phyloP scores from a whole-genome alignment of 2,113 vertebrate genomes.

The Parus major region DNA sequence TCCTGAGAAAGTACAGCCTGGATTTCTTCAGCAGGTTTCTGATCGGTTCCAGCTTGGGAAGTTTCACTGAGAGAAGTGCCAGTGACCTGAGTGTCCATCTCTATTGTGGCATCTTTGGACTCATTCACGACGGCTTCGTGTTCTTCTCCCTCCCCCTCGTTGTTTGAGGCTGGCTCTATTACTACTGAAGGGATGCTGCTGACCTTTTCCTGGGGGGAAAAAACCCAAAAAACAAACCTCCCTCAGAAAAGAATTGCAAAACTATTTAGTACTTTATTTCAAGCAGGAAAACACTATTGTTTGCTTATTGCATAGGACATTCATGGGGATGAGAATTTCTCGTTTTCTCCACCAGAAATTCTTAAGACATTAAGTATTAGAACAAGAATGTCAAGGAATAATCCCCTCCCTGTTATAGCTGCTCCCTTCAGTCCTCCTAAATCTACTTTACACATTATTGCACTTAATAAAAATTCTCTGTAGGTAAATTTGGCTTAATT shows the following conservation, averaged over 20 bases:
- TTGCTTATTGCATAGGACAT: not conserved
- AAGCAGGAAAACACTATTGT: not conserved
- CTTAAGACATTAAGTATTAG: not conserved
- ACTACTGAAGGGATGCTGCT: slow-evolving; percentile 89
- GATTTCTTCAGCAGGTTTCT: slow-evolving; percentile 56
- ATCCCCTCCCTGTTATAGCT: not conserved
- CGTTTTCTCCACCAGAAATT: not conserved
- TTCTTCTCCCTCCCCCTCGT: slow-evolving; percentile 88
- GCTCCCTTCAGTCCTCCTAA: not conserved
- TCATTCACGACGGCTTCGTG: not conserved
- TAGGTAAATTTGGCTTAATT: not conserved
- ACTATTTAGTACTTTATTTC: not conserved
- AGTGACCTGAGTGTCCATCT: not conserved
- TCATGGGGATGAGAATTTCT: not conserved
- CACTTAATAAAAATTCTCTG: not conserved
- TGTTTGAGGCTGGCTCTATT: slow-evolving; percentile 94
- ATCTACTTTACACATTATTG: not conserved
- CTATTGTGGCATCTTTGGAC: not conserved
- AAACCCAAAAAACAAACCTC: rapidly evolving
- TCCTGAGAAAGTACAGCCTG: not conserved
- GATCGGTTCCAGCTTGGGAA: slow-evolving; percentile 39
- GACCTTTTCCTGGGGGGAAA: slow-evolving; percentile 80
- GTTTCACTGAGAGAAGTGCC: slow-evolving; percentile 14
- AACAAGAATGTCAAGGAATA: not conserved
- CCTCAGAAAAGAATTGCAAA: not conserved